Base-by-base conservation (phyloP, 2,113 vertebrate genomes). In the Calcarius ornatus region DNA sequence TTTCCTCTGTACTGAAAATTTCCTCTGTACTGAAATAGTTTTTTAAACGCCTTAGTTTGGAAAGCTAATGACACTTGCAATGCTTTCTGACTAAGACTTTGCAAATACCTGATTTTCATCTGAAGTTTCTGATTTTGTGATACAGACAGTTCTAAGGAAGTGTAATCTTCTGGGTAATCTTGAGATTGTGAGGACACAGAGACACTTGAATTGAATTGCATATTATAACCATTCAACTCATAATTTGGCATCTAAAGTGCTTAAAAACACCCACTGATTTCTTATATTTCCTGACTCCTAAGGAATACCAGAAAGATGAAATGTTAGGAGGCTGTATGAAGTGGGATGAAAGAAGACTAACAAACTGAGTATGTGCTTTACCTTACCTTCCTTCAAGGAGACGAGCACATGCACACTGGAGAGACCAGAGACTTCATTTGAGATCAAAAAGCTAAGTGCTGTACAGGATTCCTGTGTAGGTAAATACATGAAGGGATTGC, bases 231-330 rank as follows among this genome's bases (percentile, higher is more conserved):
- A 65, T 90, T 94, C 76, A 92, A 86, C 35, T 86, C 68, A 63
- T 88, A 42, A 70, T 80, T 86, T 92, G 75, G 88, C 95, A 94
- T 73, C 54, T 59, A 10, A 90, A 93, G 64, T 83, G 51, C 66
- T 83, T 94, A 30, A 85, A 85, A 95, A 94, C 86, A 94, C 86
- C 79, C 64, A 77, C 92, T 81, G 90, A 35, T 88, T 93, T 92
- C 63, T 86, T 93, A 2, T 73, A 53, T 88, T 96, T 94, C 71
- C 76, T 96, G 38, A 54, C 30, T 92, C 25, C 81, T 89, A 94
- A 75, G 54, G 91, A 84, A 86, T 81, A 92, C 24, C 33, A 71
- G 81, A 75, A 94, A 65, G 81, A 69, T 91, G 22, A 54, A 59
- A 54, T 10, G 4, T 73, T 66, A 77, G 45, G 37, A 73, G 53